Evolutionary conservation across 2,888 invertebrate species (phyloP), one percentile per base, ranked within the genome.

Genomic region (Alitta virens): DNA sequence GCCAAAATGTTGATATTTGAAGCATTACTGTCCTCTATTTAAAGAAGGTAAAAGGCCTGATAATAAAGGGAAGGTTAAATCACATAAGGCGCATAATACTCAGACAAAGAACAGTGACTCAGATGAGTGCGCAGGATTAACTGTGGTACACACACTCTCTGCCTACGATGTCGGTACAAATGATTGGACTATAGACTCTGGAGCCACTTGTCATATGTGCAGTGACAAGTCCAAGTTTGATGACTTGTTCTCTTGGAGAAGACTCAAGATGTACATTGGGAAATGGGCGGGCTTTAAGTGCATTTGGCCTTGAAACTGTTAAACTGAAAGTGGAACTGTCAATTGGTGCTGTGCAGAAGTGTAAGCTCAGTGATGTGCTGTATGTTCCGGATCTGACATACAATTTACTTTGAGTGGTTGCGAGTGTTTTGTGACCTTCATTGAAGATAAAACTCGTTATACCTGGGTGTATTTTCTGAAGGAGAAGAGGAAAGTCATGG

Each of bases 181-280:
- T 18, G 40, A 38, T 1, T 61, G 61, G 43, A 55, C 56, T 18
- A 46, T 61, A 2, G 61, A 61, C 55, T 55, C 55, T 12, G 61
- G 61, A 9, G 61, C 61, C 2, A 61, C 56, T 1, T 46, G 46
- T 33, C 55, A 61, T 49, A 61, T 55, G 61, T 24, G 46, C 33
- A 49, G 14, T 51, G 49, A 57, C 24, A 26, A 26, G 38, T 38
- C 33, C 9, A 12, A 40, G 38, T 38, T 55, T 23, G 23, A 25
- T 2, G 40, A 55, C 18, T 55, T 12, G 21, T 21, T 38, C 33
- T n/a, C 12, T 18, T 59, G 12, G 33, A 49, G 1, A n/a, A n/a
- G n/a, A n/a, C n/a, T n/a, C n/a, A n/a, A n/a, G n/a, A n/a, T n/a
- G n/a, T n/a, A 58, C 51, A 16, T 21, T 62, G 3, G 56, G 62